Evolutionary conservation across 2,797 vertebrate species (phyloP), one percentile per base, ranked within the genome.

Genomic region (Ficedula albicollis): DNA sequence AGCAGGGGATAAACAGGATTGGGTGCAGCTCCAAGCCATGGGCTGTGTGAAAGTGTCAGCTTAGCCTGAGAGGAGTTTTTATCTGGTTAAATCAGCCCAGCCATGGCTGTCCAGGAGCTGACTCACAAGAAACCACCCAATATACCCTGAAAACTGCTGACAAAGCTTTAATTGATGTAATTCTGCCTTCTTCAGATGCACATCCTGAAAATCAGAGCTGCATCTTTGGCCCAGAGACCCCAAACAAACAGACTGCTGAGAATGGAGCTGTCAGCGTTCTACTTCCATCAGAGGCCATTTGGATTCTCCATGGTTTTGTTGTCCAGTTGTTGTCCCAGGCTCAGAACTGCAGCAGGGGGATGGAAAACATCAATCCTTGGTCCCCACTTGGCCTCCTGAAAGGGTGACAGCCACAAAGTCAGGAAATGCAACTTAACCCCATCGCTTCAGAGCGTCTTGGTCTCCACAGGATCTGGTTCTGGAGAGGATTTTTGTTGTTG

Each of bases 361-460:
- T 9, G 23, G 14, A 34, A 83, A 38, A 46, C 7, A 14, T n/a
- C 59, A 73, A 10, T 9, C 41, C 51, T 51, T 34, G 18, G 25
- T 62, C 22, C 11, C 8, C 1, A 1, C 19, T 80, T 67, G 30
- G 39, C 15, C 39, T 73, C 59, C 21, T 70, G 43, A 29, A 41
- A 36, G 22, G 34, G 46, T 54, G 72, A 21, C 13, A 25, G 32
- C 1, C 26, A 26, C 22, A 25, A 29, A 15, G 15, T 32, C 22
- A 22, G 7, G 29, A 72, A 52, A 27, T 8, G 23, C 7, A 46
- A 46, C 2, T 8, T 8, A 46, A 46, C 46, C 46, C 27, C 1
- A 0, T 20, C 16, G 5, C 51, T 66, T 52, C 55, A 54, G 51
- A 41, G 23, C 12, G 3, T 1, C 18, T 49, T 5, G 1, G 32